Evolutionary conservation across 1,140 invertebrate species (phyloP).

Genomic region (Tetragnatha versicolor): DNA sequence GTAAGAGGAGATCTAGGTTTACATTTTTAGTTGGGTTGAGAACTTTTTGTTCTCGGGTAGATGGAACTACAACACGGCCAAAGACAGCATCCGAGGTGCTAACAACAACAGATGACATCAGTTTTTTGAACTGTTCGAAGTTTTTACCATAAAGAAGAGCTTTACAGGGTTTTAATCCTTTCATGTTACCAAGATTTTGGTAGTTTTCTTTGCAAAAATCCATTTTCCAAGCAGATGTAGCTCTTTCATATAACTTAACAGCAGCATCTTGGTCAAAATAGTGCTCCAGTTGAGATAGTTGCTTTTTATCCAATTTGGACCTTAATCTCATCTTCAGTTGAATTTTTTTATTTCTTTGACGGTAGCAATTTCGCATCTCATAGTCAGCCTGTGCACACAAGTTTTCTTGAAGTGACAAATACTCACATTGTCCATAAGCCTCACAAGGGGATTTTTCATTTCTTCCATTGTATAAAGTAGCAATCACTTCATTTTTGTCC

Average conservation of each 20-base stretch:
- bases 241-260: background rate
- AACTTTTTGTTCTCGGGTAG: background rate
- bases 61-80: background rate
- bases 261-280: background rate
- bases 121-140: background rate
- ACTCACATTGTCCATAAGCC: too few relatives aligned
- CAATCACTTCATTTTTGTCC: too few relatives aligned
- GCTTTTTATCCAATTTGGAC: background rate
- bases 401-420: too few relatives aligned
- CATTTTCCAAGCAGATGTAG: background rate
- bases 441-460: too few relatives aligned
- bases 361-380: background rate
- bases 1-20: background rate
- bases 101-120: background rate
- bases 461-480: too few relatives aligned
- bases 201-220: background rate
- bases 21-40: background rate
- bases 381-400: too few relatives aligned
- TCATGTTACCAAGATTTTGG: background rate
- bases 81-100: background rate
- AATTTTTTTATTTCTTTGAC: constrained; percentile 11
- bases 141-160: background rate
- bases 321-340: background rate
- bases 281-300: background rate
- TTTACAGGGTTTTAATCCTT: background rate